These are phyloP conservation scores for Tarsius wallacei DNA, from an alignment of 2,797 vertebrate species.

Conservation along the genomic window DNA sequence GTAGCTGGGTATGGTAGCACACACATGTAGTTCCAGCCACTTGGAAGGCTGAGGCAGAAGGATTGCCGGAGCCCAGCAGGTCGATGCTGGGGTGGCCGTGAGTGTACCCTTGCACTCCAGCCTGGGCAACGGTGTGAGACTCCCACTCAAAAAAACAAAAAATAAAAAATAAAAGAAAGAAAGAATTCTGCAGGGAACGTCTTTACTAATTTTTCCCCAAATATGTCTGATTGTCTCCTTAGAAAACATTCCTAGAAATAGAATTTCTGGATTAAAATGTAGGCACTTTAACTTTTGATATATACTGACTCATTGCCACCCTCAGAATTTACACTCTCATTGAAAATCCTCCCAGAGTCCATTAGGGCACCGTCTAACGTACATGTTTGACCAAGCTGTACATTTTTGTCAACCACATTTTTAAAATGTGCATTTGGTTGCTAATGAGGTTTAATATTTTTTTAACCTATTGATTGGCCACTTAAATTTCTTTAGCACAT, in stretches of 20 bases:
- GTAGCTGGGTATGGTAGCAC: no score
- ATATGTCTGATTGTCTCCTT: conserved; percentile 9
- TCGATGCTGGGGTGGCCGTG: no score
- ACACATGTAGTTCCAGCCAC: no score
- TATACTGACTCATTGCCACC: neutral
- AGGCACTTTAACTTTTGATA: conserved; percentile 30
- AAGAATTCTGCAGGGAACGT: neutral
- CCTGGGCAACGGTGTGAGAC: no score
- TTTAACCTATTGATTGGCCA: neutral
- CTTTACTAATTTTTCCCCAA: neutral
- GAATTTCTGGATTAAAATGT: conserved; percentile 33
- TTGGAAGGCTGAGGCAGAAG: no score
- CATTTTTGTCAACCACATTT: neutral
- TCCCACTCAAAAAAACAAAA: no score
- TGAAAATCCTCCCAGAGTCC: neutral
- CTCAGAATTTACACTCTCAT: neutral
- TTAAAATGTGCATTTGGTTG: neutral
- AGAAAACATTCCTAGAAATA: neutral
- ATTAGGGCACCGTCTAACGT: neutral
- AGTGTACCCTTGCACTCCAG: no score
- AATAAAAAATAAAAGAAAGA: no score
- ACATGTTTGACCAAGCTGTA: neutral
- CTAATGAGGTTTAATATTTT: neutral
- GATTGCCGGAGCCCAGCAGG: no score
- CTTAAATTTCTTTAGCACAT: conserved; percentile 23